Conservation (phyloP, 2,797 vertebrate genomes). For the Protosalanx chinensis region DNA sequence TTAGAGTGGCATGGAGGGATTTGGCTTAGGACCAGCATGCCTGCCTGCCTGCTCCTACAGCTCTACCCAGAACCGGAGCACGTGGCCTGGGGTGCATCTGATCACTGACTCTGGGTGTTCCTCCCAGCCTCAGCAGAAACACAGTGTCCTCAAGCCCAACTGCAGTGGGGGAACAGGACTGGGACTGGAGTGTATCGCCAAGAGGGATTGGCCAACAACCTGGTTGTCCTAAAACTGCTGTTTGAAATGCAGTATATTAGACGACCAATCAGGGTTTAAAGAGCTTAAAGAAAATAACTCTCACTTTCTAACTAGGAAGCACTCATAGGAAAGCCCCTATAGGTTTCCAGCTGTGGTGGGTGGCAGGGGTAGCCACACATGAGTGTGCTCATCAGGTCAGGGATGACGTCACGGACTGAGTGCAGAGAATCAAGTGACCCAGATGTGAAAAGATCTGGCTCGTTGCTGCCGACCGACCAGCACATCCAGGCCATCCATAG, state of each 20-base stretch:
- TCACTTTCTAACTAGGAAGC: too few species aligned
- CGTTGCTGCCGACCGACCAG: slow-evolving; percentile 4
- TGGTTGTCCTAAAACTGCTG: background rate
- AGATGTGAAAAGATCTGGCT: slow-evolving; percentile 40
- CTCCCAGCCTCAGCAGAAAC: background rate
- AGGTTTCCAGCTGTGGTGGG: background rate
- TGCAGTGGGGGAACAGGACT: background rate
- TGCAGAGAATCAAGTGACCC: slow-evolving; percentile 32
- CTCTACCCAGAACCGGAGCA: background rate
- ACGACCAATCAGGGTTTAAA: background rate
- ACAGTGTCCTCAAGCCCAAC: background rate
- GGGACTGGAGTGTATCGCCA: background rate
- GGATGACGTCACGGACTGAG: slow-evolving; percentile 16
- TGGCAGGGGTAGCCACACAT: background rate
- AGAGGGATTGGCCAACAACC: background rate
- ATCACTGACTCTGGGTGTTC: background rate
- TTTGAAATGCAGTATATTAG: background rate
- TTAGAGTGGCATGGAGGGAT: slow-evolving; percentile 2
- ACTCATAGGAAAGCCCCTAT: background rate
- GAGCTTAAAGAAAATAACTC: background rate
- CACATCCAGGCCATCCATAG: slow-evolving; percentile 17
- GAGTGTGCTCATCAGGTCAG: slow-evolving; percentile 29
- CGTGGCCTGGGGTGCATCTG: background rate
- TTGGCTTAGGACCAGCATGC: slow-evolving; percentile 14
- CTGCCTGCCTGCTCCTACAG: background rate